phyloP scores from a whole-genome alignment of 2,888 invertebrate species.

The Homarus gammarus region DNA sequence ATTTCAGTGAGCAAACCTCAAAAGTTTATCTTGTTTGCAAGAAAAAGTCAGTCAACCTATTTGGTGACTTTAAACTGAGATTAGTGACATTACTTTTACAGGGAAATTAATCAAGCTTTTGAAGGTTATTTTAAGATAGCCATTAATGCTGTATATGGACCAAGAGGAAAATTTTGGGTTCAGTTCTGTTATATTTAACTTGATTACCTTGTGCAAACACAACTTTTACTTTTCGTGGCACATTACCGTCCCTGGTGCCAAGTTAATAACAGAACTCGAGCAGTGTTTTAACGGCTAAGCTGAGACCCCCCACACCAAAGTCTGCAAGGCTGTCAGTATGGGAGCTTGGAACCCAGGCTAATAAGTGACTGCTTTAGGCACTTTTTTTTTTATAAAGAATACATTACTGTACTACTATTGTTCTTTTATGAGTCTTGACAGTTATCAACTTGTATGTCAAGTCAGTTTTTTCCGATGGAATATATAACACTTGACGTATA shows the following conservation, averaged over 20 bases:
- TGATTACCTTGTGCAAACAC: slow-evolving; percentile 11
- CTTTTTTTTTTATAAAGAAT: background rate
- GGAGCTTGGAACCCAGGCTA: slow-evolving; percentile 32
- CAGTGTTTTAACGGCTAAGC: slow-evolving; percentile 37
- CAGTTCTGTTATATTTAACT: background rate
- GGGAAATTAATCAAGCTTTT: background rate
- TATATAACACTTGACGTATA: too few species aligned
- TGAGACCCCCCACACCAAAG: slow-evolving; percentile 35
- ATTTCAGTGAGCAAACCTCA: background rate
- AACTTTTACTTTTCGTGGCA: slow-evolving; percentile 2
- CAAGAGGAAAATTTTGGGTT: background rate
- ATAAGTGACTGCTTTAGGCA: background rate
- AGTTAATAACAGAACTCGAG: slow-evolving; percentile 32
- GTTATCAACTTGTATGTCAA: too few species aligned
- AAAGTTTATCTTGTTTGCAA: background rate
- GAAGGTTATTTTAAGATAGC: background rate
- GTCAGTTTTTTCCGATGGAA: too few species aligned
- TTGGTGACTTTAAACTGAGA: background rate
- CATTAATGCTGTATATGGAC: background rate
- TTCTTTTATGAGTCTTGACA: too few species aligned
- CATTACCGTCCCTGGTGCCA: slow-evolving; percentile 47
- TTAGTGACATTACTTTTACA: background rate
- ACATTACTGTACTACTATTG: too few species aligned
- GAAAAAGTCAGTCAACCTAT: background rate
- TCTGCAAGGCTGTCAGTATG: slow-evolving; percentile 38